These are phyloP conservation scores for Brachyptera putata DNA, from an alignment of 2,888 invertebrate species.

Conservation along the genomic window DNA sequence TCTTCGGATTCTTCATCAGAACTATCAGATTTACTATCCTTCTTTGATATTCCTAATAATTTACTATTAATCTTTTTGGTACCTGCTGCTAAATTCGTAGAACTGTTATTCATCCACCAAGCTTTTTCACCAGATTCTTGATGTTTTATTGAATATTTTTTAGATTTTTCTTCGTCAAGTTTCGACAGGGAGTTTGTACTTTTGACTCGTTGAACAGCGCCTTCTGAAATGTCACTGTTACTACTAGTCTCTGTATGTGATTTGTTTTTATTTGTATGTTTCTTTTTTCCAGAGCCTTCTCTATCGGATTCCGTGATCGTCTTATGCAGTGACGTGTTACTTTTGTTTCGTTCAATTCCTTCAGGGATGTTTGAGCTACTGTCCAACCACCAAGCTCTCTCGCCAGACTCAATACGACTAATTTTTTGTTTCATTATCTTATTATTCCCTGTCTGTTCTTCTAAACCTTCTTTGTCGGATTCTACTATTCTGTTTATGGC, in stretches of 20 bases:
- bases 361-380: constrained; percentile 41
- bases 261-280: constrained; percentile 30
- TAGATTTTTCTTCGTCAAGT: constrained; percentile 2
- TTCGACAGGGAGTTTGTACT: constrained; percentile 19
- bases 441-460: constrained; percentile 18
- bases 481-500: no score
- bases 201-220: constrained; percentile 42
- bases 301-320: constrained; percentile 2
- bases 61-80: constrained; percentile 28
- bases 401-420: constrained; percentile 33
- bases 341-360: constrained; percentile 39
- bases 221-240: constrained; percentile 59
- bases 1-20: constrained; percentile 33
- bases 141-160: constrained; percentile 24
- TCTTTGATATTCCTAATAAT: not conserved
- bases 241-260: constrained; percentile 33
- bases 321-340: constrained; percentile 20
- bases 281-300: not conserved
- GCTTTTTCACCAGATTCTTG: constrained; percentile 37
- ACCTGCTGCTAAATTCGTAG: constrained; percentile 35
- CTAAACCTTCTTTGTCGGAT: constrained; percentile 13
- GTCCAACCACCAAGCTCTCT: constrained; percentile 25
- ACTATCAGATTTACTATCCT: constrained; percentile 15
- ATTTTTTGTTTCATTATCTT: constrained; percentile 12
- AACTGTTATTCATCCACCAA: constrained; percentile 39